Base-by-base conservation (phyloP, 2,888 invertebrate genomes). In the Lacanobia wlatinum region DNA sequence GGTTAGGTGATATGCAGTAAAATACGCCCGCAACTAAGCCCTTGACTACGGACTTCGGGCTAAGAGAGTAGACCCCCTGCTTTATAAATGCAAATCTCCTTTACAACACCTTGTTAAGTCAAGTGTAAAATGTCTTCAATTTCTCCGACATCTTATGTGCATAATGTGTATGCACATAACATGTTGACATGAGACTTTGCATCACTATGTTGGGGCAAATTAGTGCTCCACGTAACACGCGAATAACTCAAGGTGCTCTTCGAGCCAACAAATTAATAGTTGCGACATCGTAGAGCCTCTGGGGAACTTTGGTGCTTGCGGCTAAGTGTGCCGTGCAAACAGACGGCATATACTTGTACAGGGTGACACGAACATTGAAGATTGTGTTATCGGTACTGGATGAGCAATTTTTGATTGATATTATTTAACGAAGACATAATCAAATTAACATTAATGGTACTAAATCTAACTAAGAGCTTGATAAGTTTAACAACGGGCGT, bases 241-340 rank as follows among this genome's bases (percentile, higher is more conserved):
- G 67, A 70, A 74, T 83, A 67, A 75, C 81, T 77, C 74, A 71
- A 80, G 75, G 71, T 80, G 84, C 83, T 84, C 81, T 83, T 74
- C 61, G 69, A 76, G 86, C 68, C 67, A 85, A 84, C 78, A 82
- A 79, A 85, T 84, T 82, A 80, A 74, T 79, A 76, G 70, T 71
- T 73, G 80, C 75, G 66, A 71, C 61, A 78, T 74, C 71, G 73
- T 69, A 63, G 59, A 65, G 61, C 64, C 73, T 79, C 76, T 34
- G 70, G 65, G 71, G 74, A 86, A 85, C 74, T 85, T 86, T 0
- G 63, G 56, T 66, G 72, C 75, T 70, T 79, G 83, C 52, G 78
- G 73, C 58, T 34, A 70, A 74, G 73, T 59, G 73, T 71, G 60
- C 67, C 74, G 67, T 66, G 63, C 63, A 74, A 84, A 73, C 75